These are phyloP conservation scores for Chrysolina oricalcia DNA, from an alignment of 2,888 invertebrate species.

Conservation along the genomic window DNA sequence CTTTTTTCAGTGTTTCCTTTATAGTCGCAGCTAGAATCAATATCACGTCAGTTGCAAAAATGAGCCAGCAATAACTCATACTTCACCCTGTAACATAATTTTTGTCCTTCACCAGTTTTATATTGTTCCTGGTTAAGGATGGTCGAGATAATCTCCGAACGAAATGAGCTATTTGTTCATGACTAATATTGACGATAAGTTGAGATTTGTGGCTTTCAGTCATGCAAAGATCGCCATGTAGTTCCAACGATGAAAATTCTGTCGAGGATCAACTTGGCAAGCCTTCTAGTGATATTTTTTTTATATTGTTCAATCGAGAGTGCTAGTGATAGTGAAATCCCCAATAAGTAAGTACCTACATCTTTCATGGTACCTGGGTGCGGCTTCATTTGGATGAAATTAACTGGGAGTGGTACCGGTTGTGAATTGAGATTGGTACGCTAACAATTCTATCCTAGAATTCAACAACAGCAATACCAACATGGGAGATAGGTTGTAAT, in stretches of 20 bases:
- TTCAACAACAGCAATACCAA: background rate
- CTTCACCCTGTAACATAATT: conserved; percentile 14
- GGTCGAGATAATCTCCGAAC: conserved; percentile 24
- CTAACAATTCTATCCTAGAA: background rate
- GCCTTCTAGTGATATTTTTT: conserved; percentile 51
- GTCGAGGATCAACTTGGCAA: conserved; percentile 50
- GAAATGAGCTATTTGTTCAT: conserved; percentile 46
- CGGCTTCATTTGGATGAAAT: conserved; percentile 24
- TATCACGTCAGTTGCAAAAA: background rate
- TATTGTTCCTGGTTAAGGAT: conserved; percentile 1
- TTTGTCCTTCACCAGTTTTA: conserved; percentile 12
- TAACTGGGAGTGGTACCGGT: conserved; percentile 1
- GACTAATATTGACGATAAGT: conserved; percentile 46
- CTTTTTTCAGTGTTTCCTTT: too few species aligned
- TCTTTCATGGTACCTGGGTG: conserved; percentile 24
- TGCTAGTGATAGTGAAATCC: conserved; percentile 49
- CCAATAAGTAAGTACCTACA: conserved; percentile 56
- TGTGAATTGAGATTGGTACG: background rate
- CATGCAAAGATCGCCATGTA: conserved; percentile 55
- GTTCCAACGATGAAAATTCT: conserved; percentile 56
- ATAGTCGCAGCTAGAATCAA: too few species aligned
- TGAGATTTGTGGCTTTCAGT: conserved; percentile 50
- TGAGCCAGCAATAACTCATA: background rate
- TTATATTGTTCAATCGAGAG: conserved; percentile 53
- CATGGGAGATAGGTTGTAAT: background rate